Evolutionary conservation across 35 echinoderm and acorn worm species (phyloP), one percentile per base, ranked within the genome.

Genomic region (Amphiura filiformis): DNA sequence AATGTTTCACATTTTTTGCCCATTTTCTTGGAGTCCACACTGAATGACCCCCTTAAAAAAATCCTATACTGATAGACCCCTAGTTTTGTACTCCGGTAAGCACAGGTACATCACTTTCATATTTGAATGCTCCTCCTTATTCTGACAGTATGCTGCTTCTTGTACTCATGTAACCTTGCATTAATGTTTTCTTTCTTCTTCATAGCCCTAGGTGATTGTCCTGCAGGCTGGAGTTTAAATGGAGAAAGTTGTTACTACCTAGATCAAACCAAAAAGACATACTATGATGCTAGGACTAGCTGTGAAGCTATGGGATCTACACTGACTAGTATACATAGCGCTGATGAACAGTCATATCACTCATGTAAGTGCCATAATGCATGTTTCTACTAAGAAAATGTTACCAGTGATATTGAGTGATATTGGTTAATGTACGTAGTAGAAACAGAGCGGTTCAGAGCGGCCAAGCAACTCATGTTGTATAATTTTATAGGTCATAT

Each of bases 161-260:
- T n/a, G n/a, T n/a, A n/a, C n/a, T n/a, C n/a, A n/a, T n/a, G n/a
- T 79, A 79, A 35, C 20, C 33, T 18, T 20, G 26, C 33, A 26
- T 30, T 26, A 79, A 31, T 37, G 12, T 38, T n/a, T n/a, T n/a
- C n/a, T n/a, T n/a, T 13, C 57, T 86, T 42, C 32, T 39, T 76
- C 92, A n/a, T n/a, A 97, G 95, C 80, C 33, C 85, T 97, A 78
- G 96, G 96, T 37, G 79, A 49, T 34, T 98, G 96, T 79, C 92
- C 93, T 20, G 35, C 92, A 40, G 96, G 86, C 31, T 98, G 96
- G 96, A 92, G 61, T 64, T 77, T 98, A 32, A 87, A 91, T 82
- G 89, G 89, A 35, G 90, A 94, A 34, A 81, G 26, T 39, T 98
- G 96, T 86, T 98, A 94, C 89, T 89, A 89, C 36, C 65, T 88